Evolutionary conservation across 2,888 invertebrate species (phyloP), one percentile per base, ranked within the genome.

Genomic region (Zaprionus obscuricornis): DNA sequence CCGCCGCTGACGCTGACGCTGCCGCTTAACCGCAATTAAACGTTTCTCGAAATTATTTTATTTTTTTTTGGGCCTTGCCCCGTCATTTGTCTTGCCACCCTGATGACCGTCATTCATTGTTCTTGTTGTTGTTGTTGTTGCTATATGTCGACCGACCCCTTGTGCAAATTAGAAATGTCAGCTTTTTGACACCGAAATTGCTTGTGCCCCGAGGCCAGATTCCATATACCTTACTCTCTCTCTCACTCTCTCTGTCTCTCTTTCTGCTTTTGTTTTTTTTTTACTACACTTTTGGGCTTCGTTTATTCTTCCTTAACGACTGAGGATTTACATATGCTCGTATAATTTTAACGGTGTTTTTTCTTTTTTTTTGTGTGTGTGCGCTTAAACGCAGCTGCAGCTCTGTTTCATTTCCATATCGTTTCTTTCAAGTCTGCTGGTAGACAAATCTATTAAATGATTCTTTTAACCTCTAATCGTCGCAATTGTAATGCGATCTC

Each of bases 21-120:
- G n/a, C 50, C 75, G 78, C 85, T 78, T 78, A 78, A 78, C 78
- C 85, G 83, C 85, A 78, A 78, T 78, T 78, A 85, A 78, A 78
- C 68, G 78, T 81, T 68, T 50, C 47, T 59, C 49, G 65, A 58
- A 77, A 77, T 84, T 84, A 74, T 84, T 74, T 63, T 63, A n/a
- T n/a, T n/a, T 84, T 74, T 72, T 56, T 65, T 29, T 40, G 59
- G 42, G 60, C 31, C 59, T 63, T 74, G 29, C 42, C 75, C 75
- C 33, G 71, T 74, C 83, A 74, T 85, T 78, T 85, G 85, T 84
- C 82, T 71, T 85, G 74, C 74, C 70, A 70, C 70, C 70, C 74
- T 42, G 59, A 58, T 36, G 42, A 47, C 33, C 22, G 8, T 34
- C 11, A 4, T 31, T 29, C 29, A n/a, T 29, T 3, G 29, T 29